These are phyloP conservation scores for Apostichopus leukothele DNA, from an alignment of 53 echinoderm and acorn worm genomes.

Conservation along the genomic window DNA sequence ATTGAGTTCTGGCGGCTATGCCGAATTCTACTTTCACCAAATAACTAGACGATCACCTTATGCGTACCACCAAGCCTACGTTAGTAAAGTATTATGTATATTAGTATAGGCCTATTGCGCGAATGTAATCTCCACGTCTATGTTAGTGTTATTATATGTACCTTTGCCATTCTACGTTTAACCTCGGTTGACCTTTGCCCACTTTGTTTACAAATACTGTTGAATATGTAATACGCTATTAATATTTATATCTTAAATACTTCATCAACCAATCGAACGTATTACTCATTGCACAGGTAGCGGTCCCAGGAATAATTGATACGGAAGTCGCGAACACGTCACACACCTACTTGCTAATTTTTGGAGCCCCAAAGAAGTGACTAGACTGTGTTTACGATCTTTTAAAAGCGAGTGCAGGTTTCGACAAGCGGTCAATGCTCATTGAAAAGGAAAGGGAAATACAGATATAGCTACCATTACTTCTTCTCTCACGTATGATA, in stretches of 20 bases:
- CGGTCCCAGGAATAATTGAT: not conserved
- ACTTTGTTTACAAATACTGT: not conserved
- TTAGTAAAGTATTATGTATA: not conserved
- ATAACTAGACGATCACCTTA: too few species aligned
- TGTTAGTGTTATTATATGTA: not conserved
- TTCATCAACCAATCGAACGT: not conserved
- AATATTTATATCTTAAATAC: not conserved
- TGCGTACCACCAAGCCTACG: too few species aligned
- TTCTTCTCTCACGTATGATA: too few species aligned
- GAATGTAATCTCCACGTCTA: not conserved
- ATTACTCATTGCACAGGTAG: slow-evolving; percentile 10
- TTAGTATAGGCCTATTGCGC: not conserved
- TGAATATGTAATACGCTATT: not conserved
- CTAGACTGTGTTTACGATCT: too few species aligned
- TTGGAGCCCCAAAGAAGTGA: not conserved
- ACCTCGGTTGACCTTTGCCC: too few species aligned
- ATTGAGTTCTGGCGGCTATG: too few species aligned
- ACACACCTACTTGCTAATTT: slow-evolving; percentile 5
- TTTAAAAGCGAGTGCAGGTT: too few species aligned
- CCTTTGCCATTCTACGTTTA: too few species aligned
- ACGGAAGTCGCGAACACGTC: not conserved
- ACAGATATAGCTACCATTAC: too few species aligned
- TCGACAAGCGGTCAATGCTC: too few species aligned
- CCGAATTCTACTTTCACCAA: too few species aligned
- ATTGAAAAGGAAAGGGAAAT: too few species aligned